phyloP scores from a whole-genome alignment of 1,140 invertebrate species.

The Episyrphus balteatus region DNA sequence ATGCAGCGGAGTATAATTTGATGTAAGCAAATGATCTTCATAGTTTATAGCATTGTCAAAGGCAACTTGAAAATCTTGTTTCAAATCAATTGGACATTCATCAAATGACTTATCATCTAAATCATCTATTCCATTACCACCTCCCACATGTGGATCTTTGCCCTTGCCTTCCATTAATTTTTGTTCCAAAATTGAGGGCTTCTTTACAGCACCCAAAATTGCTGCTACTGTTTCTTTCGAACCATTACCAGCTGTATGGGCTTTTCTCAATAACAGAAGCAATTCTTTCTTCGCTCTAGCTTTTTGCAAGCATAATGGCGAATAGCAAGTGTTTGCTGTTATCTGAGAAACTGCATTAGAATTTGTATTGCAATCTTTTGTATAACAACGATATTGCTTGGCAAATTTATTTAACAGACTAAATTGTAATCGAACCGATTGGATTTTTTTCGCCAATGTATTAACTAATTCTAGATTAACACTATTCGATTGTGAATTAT shows the following conservation, averaged over 20 bases:
- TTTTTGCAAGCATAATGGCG: constrained; percentile 61
- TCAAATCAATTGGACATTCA: constrained; percentile 28
- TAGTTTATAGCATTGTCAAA: constrained; percentile 18
- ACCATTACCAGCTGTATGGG: constrained; percentile 38
- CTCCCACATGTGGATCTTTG: constrained; percentile 18
- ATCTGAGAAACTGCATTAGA: constrained; percentile 41
- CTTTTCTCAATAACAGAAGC: constrained; percentile 51
- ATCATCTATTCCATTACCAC: constrained; percentile 28
- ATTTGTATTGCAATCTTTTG: constrained; percentile 53
- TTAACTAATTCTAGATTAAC: constrained; percentile 48
- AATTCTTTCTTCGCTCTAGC: constrained; percentile 55
- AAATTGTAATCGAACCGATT: constrained; percentile 52
- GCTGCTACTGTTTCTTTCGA: constrained; percentile 35
- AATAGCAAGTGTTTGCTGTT: constrained; percentile 57
- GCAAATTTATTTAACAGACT: constrained; percentile 48
- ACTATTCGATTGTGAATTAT: constrained; percentile 45
- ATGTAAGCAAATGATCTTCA: constrained; percentile 14
- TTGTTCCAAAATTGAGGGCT: constrained; percentile 42
- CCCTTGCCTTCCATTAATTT: constrained; percentile 38
- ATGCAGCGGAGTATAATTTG: constrained; percentile 8
- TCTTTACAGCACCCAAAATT: constrained; percentile 33
- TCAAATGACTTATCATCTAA: constrained; percentile 22
- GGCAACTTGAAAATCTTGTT: constrained; percentile 30
- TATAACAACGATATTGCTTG: constrained; percentile 59
- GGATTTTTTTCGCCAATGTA: constrained; percentile 50